Base-by-base conservation (phyloP, 2,888 invertebrate genomes). In the Platynereis dumerilii region DNA sequence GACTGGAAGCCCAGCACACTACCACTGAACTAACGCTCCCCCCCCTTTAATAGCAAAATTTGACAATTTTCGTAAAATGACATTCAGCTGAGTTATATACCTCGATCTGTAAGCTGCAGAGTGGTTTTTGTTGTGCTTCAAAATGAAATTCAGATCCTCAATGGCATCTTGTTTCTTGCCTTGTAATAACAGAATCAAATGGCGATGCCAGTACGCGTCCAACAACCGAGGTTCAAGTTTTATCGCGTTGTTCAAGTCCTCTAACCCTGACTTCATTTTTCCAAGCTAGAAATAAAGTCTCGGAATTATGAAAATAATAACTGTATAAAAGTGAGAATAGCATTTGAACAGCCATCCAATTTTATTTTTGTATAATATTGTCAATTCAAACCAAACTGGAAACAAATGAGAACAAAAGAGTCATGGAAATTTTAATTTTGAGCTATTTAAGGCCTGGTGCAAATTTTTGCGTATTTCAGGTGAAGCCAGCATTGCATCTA, bases 171-270 rank as follows among this genome's bases (percentile, higher is more conserved):
- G 69, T 61, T 76, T 77, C 60, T 79, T 78, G 66, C 80, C 81
- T 63, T 79, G 80, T 39, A 84, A 72, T n/a, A 84, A 65, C 63
- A 74, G 79, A 52, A 84, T 67, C 24, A 84, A 72, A 71, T 84
- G 83, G 2, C 84, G 72, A 69, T 84, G 84, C 84, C 84, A 84
- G 73, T 83, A 84, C 0, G 83, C 84, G 71, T 84, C 82, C 56
- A 83, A 65, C 56, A 83, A 62, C 52, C 72, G 55, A 0, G 82
- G 80, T 64, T 83, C 83, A 69, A 80, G 65, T 53, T 72, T 67
- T 59, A 83, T 80, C 20, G 81, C 81, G 60, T 78, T 79, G 75
- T 71, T 65, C 52, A 75, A 48, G 52, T 76, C 71, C 7, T 59
- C 56, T 42, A 69, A 58, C 3, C 75, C 69, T 26, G 24, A 72